These are phyloP conservation scores for Thymelicus sylvestris DNA, from an alignment of 2,888 invertebrate genomes.

Conservation along the genomic window DNA sequence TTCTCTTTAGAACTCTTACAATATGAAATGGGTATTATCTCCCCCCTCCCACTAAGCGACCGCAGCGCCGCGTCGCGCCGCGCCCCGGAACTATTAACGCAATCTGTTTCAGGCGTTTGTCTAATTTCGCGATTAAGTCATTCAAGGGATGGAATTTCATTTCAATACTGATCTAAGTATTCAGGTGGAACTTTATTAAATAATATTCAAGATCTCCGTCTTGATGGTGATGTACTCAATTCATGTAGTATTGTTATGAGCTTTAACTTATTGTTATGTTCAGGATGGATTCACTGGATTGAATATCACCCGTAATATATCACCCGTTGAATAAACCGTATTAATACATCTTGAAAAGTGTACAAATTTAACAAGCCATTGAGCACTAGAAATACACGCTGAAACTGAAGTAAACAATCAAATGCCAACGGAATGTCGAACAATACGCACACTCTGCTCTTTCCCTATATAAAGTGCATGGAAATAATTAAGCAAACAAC, in stretches of 20 bases:
- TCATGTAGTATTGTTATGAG: no score
- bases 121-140: slow-evolving; percentile 41
- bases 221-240: not conserved
- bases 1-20: slow-evolving; percentile 13
- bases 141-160: slow-evolving; percentile 39
- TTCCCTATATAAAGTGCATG: not conserved
- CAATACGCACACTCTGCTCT: no score
- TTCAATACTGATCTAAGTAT: slow-evolving; percentile 20
- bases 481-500: slow-evolving; percentile 16
- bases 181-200: not conserved
- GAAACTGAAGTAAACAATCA: no score
- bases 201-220: not conserved
- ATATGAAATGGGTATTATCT: slow-evolving; percentile 21
- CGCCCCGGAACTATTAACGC: slow-evolving; percentile 42
- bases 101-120: slow-evolving; percentile 42
- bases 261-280: no score
- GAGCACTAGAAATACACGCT: no score
- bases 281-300: no score
- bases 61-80: slow-evolving; percentile 12
- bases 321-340: no score
- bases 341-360: no score
- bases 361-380: no score
- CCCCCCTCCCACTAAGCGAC: not conserved
- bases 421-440: no score
- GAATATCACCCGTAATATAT: no score